phyloP scores from a whole-genome alignment of 1,140 invertebrate species.

The Physella acuta region DNA sequence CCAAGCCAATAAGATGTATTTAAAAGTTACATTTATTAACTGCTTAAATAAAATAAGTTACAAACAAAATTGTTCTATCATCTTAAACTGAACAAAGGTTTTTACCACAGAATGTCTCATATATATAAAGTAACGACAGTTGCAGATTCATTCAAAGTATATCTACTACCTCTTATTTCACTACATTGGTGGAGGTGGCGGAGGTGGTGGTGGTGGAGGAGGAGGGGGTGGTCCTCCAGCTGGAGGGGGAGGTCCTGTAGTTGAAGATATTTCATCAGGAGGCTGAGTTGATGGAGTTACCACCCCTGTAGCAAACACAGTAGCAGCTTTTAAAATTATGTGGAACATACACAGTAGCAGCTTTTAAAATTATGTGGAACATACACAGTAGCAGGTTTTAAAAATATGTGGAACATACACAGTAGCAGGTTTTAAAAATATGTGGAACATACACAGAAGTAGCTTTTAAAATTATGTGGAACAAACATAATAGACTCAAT shows the following conservation, averaged over 20 bases:
- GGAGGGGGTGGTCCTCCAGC: constrained; percentile 12
- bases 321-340: background rate
- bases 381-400: background rate
- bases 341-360: background rate
- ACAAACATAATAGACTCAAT: background rate
- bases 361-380: background rate
- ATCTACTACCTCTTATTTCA: background rate
- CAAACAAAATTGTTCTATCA: background rate
- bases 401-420: background rate
- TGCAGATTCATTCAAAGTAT: background rate
- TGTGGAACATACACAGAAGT: background rate
- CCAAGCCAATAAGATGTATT: too few relatives aligned
- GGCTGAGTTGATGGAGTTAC: background rate
- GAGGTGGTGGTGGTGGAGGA: constrained; percentile 14
- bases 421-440: background rate
- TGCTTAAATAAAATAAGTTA: background rate
- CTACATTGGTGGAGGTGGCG: constrained; percentile 23
- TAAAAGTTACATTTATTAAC: background rate
- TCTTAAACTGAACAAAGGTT: background rate
- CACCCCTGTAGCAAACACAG: background rate
- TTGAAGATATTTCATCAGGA: background rate
- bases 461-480: background rate
- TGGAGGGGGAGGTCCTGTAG: constrained; percentile 8
- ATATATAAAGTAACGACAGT: background rate
- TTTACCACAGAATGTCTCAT: background rate